Percentiles rank a stretch among this genome's conserved stretches.
Evolutionary conservation across 1,140 invertebrate species (phyloP).

Genomic region (Drosophila leontia): DNA sequence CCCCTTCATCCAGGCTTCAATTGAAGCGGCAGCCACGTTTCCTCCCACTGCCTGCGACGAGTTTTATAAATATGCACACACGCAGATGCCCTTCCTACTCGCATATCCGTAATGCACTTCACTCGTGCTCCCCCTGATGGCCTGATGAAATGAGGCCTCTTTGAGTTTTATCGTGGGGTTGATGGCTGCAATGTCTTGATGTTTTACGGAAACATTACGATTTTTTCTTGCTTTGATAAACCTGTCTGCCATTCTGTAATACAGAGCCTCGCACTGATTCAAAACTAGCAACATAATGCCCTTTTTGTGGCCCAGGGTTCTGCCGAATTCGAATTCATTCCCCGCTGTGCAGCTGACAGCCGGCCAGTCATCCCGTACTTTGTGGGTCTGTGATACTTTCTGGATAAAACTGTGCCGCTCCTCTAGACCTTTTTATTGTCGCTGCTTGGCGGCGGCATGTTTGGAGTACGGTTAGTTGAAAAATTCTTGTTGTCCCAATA

Average conservation of each 20-base stretch:
- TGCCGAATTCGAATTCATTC: constrained; percentile 18
- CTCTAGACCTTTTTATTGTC: constrained; percentile 18
- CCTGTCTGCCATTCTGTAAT: constrained; percentile 2
- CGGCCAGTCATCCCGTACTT: constrained; percentile 4
- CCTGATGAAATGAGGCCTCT: background rate
- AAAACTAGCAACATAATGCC: background rate
- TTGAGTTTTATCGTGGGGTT: background rate
- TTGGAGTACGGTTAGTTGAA: constrained; percentile 29
- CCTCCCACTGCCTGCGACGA: constrained; percentile 17
- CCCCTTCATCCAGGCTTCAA: background rate
- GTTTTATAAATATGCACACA: constrained; percentile 44
- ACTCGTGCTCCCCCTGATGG: constrained; percentile 4
- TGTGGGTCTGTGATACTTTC: constrained; percentile 7
- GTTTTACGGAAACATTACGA: background rate
- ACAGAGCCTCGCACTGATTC: constrained; percentile 16
- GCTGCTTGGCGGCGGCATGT: constrained; percentile 18
- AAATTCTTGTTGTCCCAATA: constrained; percentile 25
- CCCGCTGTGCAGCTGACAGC: constrained; percentile 27
- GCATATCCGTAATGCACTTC: constrained; percentile 34
- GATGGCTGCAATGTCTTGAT: background rate
- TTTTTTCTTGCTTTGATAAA: background rate
- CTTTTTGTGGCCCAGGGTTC: constrained; percentile 7
- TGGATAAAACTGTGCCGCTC: constrained; percentile 15
- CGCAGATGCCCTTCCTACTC: constrained; percentile 24
- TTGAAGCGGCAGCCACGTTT: constrained; percentile 21